Evolutionary conservation across 2,888 invertebrate genomes (phyloP).

Genomic region (Syrista parreyssii): DNA sequence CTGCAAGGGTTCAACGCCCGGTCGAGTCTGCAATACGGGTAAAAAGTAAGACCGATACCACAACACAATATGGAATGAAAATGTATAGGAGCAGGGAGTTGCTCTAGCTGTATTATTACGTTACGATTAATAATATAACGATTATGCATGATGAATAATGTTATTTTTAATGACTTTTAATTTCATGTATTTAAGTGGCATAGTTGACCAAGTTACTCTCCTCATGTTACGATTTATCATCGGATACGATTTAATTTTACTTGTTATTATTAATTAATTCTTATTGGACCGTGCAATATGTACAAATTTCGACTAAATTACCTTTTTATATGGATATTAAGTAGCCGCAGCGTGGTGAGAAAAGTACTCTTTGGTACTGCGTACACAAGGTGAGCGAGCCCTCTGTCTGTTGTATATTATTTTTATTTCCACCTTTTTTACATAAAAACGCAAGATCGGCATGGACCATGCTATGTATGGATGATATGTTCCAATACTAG

Average conservation of each 20-base stretch:
- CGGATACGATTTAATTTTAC: constrained; percentile 36
- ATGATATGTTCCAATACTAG: constrained; percentile 64
- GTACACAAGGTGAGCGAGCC: constrained; percentile 36
- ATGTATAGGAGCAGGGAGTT: constrained; percentile 42
- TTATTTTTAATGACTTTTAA: constrained; percentile 36
- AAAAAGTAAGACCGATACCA: not conserved
- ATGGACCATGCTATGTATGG: constrained; percentile 64
- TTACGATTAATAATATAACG: constrained; percentile 40
- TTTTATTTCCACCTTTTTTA: constrained; percentile 65
- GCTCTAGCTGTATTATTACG: constrained; percentile 45
- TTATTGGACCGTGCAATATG: constrained; percentile 61
- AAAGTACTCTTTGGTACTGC: constrained; percentile 22
- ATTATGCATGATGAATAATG: constrained; percentile 43
- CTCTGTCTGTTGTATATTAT: constrained; percentile 64
- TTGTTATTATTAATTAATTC: constrained; percentile 53
- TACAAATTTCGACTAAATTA: constrained; percentile 58
- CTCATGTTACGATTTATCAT: constrained; percentile 29
- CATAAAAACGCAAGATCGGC: constrained; percentile 61
- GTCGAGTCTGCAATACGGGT: not conserved
- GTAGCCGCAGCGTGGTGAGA: constrained; percentile 36
- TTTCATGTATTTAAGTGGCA: constrained; percentile 36
- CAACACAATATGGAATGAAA: constrained; percentile 10
- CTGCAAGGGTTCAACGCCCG: not conserved
- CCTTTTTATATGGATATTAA: constrained; percentile 52
- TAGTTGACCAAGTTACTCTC: constrained; percentile 29